Evolutionary conservation across 2,888 invertebrate genomes (phyloP).

Genomic region (Phlogophora meticulosa): DNA sequence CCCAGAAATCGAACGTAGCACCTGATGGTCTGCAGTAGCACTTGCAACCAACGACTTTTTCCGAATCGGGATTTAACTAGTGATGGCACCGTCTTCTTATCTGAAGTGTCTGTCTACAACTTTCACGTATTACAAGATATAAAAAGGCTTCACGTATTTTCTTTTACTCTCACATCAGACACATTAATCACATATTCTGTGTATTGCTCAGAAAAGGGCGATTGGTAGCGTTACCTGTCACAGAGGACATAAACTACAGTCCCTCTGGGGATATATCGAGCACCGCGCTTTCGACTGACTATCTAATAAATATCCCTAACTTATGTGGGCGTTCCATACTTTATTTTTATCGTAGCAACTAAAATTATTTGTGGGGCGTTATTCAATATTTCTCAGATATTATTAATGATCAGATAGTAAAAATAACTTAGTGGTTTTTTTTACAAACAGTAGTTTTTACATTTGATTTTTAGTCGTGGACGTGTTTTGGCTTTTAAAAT

Average conservation of each 20-base stretch:
- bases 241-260: slow-evolving; percentile 55
- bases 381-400: slow-evolving; percentile 31
- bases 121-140: background rate
- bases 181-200: slow-evolving; percentile 56
- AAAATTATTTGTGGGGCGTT: slow-evolving; percentile 29
- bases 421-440: background rate
- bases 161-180: slow-evolving; percentile 42
- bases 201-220: slow-evolving; percentile 51
- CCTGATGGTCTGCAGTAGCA: too few species aligned
- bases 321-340: slow-evolving; percentile 44
- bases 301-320: slow-evolving; percentile 58
- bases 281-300: slow-evolving; percentile 54
- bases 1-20: too few species aligned
- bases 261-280: slow-evolving; percentile 59
- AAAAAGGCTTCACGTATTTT: slow-evolving; percentile 26
- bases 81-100: background rate
- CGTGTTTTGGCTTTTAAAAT: too few species aligned
- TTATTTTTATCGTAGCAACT: slow-evolving; percentile 41
- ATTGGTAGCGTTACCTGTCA: slow-evolving; percentile 61
- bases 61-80: too few species aligned
- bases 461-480: too few species aligned
- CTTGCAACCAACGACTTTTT: too few species aligned
- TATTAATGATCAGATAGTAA: slow-evolving; percentile 3
- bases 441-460: too few species aligned
- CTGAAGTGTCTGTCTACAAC: slow-evolving; percentile 4